Evolutionary conservation across 2,797 vertebrate species (phyloP), one percentile per base, ranked within the genome.

Genomic region (Myripristis murdjan): DNA sequence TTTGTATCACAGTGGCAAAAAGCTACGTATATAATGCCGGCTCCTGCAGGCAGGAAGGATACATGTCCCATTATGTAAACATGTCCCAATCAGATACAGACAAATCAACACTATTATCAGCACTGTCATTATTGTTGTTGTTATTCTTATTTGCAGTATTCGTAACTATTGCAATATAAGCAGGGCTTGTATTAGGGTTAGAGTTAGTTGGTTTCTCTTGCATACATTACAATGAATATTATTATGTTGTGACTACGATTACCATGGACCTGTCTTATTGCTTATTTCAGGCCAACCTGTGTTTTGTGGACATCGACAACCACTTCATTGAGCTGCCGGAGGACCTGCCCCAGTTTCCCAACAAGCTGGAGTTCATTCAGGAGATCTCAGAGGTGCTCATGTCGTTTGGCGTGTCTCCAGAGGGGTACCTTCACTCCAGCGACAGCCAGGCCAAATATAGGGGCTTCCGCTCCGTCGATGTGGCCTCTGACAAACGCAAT

Each of bases 221-320:
- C 10, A 12, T 3, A 10, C 41, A 6, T 8, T 44, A 18, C 15
- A 15, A 44, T 16, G 15, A 44, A 5, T 7, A 44, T 18, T 16
- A 18, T 18, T 1, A 1, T n/a, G 4, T 46, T 26, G n/a, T 35
- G 49, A 3, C 59, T 46, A 12, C 0, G 6, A 18, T 63, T 3
- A 18, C 57, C 35, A 18, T 2, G 0, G 65, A 2, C 14, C 14
- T 44, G 6, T 72, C 44, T 73, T 65, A 47, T 90, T 84, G 70
- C 44, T 75, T 65, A 49, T 90, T 84, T 48, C 81, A 99, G 98
- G 98, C 98, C 71, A 99, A 99, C 87, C 91, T 99, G 82, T 99
- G 98, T 93, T 99, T 99, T 83, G 98, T 99, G 91, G 98, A 99
- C 88, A 96, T 99, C 59, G 98, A 99, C 93, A 98, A 99, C 95